Base-by-base conservation (phyloP, 2,797 vertebrate genomes). In the Anolis apletophallus region DNA sequence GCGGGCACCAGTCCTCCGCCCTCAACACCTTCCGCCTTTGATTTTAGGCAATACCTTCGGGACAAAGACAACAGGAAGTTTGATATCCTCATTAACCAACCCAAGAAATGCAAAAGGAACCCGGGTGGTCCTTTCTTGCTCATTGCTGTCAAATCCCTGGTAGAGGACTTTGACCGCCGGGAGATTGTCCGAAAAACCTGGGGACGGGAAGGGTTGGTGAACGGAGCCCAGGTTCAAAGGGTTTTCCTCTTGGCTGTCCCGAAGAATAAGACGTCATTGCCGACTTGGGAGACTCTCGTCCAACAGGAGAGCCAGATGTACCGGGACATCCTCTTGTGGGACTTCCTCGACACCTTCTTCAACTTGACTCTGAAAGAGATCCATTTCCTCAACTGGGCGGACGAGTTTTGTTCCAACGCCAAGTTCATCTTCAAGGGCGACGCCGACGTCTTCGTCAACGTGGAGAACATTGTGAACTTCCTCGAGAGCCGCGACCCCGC, bases 281-380 rank as follows among this genome's bases (percentile, higher is more conserved):
- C 97, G 0, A 94, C 97, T 3, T 99, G 99, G 99, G 97, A 98
- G 59, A 96, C 94, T 3, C 97, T 99, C 57, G 88, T 99, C 93
- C 95, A 93, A 7, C 98, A 98, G 1, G 99, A 99, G 95, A 99
- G 98, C 75, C 94, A 95, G 0, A 91, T 94, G 0, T 99, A 97
- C 21, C 85, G 90, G 10, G 99, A 99, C 86, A 96, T 99, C 89
- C 95, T 99, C 85, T 97, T 99, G 26, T 99, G 99, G 99, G 98
- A 98, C 91, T 99, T 99, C 85, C 96, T 97, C 2, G 98, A 99
- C 94, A 99, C 99, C 0, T 99, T 99, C 94, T 99, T 99, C 96
- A 99, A 99, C 91, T 93, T 99, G 91, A 99, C 99, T 0, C 97
- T 99, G 84, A 99, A 99, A 94, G 99, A 99, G 96, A 98, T 98